Conservation (phyloP, 1,140 invertebrate genomes). For the Stenopsyche tienmushanensis region DNA sequence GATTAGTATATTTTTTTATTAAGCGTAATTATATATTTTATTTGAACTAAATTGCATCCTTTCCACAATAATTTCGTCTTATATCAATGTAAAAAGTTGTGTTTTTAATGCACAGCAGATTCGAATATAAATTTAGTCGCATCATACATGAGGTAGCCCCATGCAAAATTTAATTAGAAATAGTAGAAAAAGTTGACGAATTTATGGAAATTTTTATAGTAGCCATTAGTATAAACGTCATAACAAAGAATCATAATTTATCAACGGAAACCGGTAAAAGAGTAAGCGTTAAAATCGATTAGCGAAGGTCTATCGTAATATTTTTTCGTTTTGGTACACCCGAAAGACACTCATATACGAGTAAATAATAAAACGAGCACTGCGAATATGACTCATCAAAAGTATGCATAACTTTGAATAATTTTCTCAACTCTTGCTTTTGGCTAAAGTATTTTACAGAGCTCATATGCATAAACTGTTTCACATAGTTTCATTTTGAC, state of each 20-base stretch:
- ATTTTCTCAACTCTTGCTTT: constrained; percentile 5
- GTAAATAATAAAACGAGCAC: too few relatives aligned
- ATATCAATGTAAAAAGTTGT: too few relatives aligned
- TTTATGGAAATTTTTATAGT: constrained; percentile 2
- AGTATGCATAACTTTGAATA: background rate
- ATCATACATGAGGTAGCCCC: too few relatives aligned
- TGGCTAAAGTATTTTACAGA: constrained; percentile 14
- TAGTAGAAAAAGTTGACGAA: background rate
- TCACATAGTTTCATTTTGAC: constrained; percentile 19
- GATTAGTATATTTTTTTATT: too few relatives aligned
- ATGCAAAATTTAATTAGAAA: background rate
- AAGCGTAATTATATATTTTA: too few relatives aligned
- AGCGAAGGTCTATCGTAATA: constrained; percentile 14
- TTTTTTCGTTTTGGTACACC: background rate
- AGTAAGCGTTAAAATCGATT: constrained; percentile 20
- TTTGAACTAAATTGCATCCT: too few relatives aligned
- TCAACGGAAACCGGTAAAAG: constrained; percentile 11
- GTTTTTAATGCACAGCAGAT: too few relatives aligned
- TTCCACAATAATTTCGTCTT: too few relatives aligned
- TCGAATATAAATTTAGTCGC: too few relatives aligned
- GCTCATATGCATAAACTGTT: constrained; percentile 26
- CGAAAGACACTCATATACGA: too few relatives aligned
- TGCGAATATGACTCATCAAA: background rate
- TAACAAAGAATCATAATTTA: constrained; percentile 19
- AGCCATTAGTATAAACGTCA: constrained; percentile 8